These are phyloP conservation scores for Entomobrya proxima DNA, from an alignment of 2,888 invertebrate species.

Conservation along the genomic window DNA sequence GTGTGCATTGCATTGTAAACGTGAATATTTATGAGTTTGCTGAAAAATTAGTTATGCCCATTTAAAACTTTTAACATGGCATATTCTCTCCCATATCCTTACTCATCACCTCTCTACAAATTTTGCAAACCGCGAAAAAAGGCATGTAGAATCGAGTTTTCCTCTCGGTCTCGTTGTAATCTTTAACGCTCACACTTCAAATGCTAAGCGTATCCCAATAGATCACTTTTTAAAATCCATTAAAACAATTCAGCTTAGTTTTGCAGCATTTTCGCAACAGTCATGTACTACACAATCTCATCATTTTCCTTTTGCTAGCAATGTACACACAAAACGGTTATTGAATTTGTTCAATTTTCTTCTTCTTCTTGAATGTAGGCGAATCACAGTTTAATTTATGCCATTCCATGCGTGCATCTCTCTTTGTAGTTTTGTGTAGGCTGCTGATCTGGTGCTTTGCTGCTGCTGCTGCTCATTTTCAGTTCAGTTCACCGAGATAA, in stretches of 20 bases:
- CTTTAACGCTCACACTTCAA: background rate
- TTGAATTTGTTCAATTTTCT: slow-evolving; percentile 37
- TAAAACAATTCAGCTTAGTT: slow-evolving; percentile 39
- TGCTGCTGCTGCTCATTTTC: slow-evolving; percentile 9
- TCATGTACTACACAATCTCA: background rate
- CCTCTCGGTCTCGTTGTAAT: background rate
- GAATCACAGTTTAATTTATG: slow-evolving; percentile 62
- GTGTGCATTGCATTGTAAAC: background rate
- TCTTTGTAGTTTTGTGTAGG: slow-evolving; percentile 3
- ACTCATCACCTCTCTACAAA: background rate
- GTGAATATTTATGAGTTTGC: slow-evolving; percentile 61
- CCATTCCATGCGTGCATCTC: slow-evolving; percentile 47
- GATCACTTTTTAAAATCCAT: slow-evolving; percentile 52
- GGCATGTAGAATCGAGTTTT: background rate
- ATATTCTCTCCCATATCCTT: slow-evolving; percentile 1
- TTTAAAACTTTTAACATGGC: slow-evolving; percentile 49
- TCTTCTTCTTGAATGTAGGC: slow-evolving; percentile 29
- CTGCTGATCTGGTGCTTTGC: too few relatives aligned
- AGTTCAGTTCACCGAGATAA: slow-evolving; percentile 31
- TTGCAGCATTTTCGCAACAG: background rate
- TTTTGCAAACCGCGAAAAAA: slow-evolving; percentile 22
- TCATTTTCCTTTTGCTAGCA: background rate
- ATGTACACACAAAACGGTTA: background rate
- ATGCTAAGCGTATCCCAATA: slow-evolving; percentile 40
- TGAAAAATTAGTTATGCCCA: slow-evolving; percentile 59